These are phyloP conservation scores for Corvus moneduloides DNA, from an alignment of 2,113 vertebrate genomes.

Conservation along the genomic window DNA sequence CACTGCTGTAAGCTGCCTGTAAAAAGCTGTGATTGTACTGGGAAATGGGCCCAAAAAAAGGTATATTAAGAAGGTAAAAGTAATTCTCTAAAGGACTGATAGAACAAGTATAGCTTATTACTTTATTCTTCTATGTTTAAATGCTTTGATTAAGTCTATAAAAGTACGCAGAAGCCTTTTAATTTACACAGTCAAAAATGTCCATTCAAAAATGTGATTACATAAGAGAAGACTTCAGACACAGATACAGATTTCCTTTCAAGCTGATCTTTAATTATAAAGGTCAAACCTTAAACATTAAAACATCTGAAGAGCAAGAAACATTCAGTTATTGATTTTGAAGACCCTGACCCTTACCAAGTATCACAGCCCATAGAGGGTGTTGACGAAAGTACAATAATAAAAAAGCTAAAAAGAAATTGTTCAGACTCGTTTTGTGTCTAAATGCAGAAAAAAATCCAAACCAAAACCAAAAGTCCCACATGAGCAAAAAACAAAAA, in stretches of 20 bases:
- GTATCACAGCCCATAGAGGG: neutral
- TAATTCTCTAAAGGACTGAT: neutral
- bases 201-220: neutral
- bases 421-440: neutral
- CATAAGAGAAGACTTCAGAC: neutral
- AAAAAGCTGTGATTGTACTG: neutral
- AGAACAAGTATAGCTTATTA: neutral
- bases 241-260: neutral
- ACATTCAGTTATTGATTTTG: slow-evolving; percentile 25
- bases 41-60: neutral
- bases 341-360: slow-evolving; percentile 2
- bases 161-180: neutral
- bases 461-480: neutral
- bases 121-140: neutral
- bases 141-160: neutral
- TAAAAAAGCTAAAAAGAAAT: neutral
- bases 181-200: neutral
- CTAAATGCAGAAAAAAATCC: neutral
- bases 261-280: slow-evolving; percentile 29
- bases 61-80: neutral
- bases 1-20: neutral
- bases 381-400: neutral
- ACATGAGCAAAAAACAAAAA: neutral
- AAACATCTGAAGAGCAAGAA: slow-evolving; percentile 21
- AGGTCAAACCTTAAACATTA: slow-evolving; percentile 37